These are phyloP conservation scores for Ameiurus melas DNA, from an alignment of 2,113 vertebrate species.

Conservation along the genomic window DNA sequence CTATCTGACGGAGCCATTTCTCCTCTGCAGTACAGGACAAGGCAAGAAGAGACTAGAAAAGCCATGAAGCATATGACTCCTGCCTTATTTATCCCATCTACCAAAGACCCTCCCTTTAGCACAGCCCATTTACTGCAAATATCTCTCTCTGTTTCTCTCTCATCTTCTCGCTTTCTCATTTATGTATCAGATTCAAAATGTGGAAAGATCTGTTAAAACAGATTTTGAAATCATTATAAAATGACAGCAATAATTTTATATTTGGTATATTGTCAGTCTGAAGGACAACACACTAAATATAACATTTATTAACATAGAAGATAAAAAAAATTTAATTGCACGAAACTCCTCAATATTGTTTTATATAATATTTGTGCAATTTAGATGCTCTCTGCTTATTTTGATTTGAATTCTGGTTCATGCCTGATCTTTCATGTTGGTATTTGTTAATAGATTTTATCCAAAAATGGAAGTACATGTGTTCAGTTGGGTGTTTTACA, in stretches of 20 bases:
- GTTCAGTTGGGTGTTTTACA: no score
- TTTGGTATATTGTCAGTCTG: not conserved
- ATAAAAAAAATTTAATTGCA: not conserved
- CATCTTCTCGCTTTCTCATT: not conserved
- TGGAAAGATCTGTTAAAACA: not conserved
- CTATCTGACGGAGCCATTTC: conserved; percentile 25
- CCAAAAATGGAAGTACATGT: no score
- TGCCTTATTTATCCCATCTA: conserved; percentile 33
- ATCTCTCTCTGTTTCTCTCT: not conserved
- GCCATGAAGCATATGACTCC: conserved; percentile 13
- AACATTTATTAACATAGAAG: not conserved
- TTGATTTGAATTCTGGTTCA: no score
- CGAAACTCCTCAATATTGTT: not conserved
- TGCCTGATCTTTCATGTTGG: no score
- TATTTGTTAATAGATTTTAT: no score
- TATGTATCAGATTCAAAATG: not conserved
- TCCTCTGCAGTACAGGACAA: conserved; percentile 10
- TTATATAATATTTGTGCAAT: not conserved
- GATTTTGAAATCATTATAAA: not conserved
- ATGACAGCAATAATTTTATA: not conserved
- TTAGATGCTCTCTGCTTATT: no score
- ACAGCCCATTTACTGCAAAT: not conserved
- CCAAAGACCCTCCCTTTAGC: conserved; percentile 31
- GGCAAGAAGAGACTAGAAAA: conserved; percentile 13
- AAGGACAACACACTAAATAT: not conserved